Conservation (phyloP, 2,888 invertebrate species). For the Caenorhabditis panamensis region DNA sequence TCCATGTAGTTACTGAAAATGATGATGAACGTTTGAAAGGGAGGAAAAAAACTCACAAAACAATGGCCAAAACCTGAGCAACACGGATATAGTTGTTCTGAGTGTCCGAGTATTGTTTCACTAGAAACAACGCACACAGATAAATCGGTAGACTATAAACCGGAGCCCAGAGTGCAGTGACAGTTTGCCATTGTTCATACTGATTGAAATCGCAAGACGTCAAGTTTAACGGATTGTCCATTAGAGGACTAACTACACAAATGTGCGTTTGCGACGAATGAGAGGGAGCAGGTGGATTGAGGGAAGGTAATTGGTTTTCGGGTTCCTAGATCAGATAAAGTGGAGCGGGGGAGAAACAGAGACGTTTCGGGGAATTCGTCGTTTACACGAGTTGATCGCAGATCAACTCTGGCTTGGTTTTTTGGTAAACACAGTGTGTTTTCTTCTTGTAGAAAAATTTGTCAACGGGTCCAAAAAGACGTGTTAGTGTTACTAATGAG, state of each 20-base stretch:
- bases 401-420: too few species aligned
- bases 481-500: too few species aligned
- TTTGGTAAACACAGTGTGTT: too few species aligned
- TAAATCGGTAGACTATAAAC: constrained; percentile 38
- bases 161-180: constrained; percentile 33
- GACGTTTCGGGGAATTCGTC: too few species aligned
- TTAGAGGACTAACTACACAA: too few species aligned
- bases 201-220: constrained; percentile 38
- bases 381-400: not conserved
- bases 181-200: constrained; percentile 30
- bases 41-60: constrained; percentile 19
- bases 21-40: not conserved
- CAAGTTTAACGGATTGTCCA: constrained; percentile 35
- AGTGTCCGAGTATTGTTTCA: constrained; percentile 36
- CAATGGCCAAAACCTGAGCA: constrained; percentile 28
- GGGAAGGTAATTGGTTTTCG: too few species aligned
- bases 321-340: too few species aligned
- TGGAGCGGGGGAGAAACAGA: too few species aligned
- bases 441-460: too few species aligned
- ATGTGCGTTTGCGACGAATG: too few species aligned
- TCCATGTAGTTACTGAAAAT: constrained; percentile 40
- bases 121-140: constrained; percentile 15
- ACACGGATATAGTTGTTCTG: constrained; percentile 26
- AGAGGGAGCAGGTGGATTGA: too few species aligned
- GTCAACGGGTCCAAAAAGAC: too few species aligned